Evolutionary conservation across 2,888 invertebrate species (phyloP).

Genomic region (Megastigmus dorsalis): DNA sequence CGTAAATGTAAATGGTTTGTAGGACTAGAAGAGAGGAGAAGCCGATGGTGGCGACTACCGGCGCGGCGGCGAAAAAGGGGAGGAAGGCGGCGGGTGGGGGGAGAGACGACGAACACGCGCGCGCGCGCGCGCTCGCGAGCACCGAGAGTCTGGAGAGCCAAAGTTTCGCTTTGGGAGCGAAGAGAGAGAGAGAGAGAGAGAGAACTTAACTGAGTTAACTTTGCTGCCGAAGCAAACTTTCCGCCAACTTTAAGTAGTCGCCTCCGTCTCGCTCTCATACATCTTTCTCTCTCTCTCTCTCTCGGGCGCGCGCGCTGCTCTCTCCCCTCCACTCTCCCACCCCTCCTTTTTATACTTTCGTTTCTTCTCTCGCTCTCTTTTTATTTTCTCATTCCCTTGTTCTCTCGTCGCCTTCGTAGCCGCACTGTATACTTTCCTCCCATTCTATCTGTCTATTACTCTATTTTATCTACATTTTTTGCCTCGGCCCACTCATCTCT

Average conservation of each 20-base stretch:
- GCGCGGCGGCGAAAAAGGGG: neutral
- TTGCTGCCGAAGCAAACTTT: conserved; percentile 74
- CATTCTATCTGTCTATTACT: conserved; percentile 40
- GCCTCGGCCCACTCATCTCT: conserved; percentile 20
- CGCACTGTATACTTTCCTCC: conserved; percentile 25
- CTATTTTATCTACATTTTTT: conserved; percentile 47
- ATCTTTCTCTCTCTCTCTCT: no score
- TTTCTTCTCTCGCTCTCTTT: conserved; percentile 21
- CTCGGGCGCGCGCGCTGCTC: no score
- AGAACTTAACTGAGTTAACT: conserved; percentile 74
- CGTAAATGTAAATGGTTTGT: conserved; percentile 47
- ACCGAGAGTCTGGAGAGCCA: conserved; percentile 60
- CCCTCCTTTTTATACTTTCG: conserved; percentile 15
- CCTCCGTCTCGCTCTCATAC: conserved; percentile 57
- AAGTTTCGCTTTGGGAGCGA: conserved; percentile 70
- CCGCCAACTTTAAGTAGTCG: conserved; percentile 73
- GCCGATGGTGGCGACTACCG: conserved; percentile 23
- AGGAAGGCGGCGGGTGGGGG: neutral
- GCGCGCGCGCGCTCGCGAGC: conserved; percentile 21
- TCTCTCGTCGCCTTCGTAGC: neutral
- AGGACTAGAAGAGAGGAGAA: neutral
- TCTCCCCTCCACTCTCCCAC: no score
- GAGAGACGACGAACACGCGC: conserved; percentile 34
- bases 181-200: conserved; percentile 67
- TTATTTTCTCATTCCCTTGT: neutral